Evolutionary conservation across 2,113 vertebrate species (phyloP).

Genomic region (Pardalotus punctatus): DNA sequence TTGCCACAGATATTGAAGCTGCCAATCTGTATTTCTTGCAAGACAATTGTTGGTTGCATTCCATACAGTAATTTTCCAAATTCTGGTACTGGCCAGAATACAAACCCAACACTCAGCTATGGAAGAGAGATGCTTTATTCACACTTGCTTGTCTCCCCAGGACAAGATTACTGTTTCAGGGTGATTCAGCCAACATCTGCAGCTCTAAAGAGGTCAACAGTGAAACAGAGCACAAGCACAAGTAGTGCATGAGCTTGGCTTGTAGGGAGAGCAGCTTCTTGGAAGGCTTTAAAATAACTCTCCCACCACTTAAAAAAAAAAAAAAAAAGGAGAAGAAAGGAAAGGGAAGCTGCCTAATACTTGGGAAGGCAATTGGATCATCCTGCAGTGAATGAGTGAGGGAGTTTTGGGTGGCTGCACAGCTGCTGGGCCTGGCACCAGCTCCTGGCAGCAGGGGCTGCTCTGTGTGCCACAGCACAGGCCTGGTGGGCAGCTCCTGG

Average conservation of each 20-base stretch:
- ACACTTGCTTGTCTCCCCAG: neutral
- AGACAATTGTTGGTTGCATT: neutral
- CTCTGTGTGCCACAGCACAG: neutral
- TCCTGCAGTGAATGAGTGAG: neutral
- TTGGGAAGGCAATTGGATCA: neutral
- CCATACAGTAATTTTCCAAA: neutral
- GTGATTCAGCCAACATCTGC: neutral
- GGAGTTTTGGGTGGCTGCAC: neutral
- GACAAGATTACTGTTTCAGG: neutral
- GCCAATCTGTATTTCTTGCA: fast-evolving
- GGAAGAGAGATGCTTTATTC: neutral
- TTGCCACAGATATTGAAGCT: neutral
- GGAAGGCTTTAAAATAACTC: neutral
- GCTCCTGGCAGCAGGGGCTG: neutral
- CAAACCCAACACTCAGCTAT: neutral
- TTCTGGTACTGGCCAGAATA: neutral
- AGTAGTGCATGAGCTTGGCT: neutral
- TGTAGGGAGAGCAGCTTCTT: neutral
- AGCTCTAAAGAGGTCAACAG: fast-evolving
- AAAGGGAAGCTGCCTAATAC: neutral
- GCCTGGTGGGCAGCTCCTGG: neutral
- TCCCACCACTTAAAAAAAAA: neutral
- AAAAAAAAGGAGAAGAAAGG: neutral
- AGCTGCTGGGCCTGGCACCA: neutral
- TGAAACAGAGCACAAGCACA: neutral